These are phyloP conservation scores for Leucoraja erinaceus DNA, from an alignment of 2,113 vertebrate species.

Conservation along the genomic window DNA sequence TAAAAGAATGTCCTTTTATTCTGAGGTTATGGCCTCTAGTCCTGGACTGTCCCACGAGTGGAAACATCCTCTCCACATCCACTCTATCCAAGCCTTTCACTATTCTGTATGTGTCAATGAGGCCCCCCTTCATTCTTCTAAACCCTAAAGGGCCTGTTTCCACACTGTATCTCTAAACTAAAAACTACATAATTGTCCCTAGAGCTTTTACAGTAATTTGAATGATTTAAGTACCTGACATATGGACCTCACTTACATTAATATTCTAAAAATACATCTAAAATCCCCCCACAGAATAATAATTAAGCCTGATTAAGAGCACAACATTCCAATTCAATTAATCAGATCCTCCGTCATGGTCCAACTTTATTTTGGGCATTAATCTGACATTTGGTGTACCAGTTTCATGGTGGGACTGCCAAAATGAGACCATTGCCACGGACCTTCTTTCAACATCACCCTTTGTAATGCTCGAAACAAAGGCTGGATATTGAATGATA, in stretches of 20 bases:
- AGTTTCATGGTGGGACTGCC: not conserved
- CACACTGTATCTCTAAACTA: too few species aligned
- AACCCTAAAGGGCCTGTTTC: too few species aligned
- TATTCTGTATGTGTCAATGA: too few species aligned
- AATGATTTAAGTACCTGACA: not conserved
- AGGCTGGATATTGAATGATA: not conserved
- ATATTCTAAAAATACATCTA: conserved; percentile 3
- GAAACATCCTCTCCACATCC: too few species aligned
- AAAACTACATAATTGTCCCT: not conserved
- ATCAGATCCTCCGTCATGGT: not conserved
- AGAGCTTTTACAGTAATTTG: not conserved
- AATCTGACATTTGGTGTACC: not conserved
- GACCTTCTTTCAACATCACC: too few species aligned
- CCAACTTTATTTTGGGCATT: not conserved
- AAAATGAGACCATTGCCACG: not conserved
- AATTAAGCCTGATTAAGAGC: not conserved
- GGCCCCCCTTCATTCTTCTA: too few species aligned
- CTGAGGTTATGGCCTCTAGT: too few species aligned
- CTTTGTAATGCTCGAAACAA: not conserved
- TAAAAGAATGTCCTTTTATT: too few species aligned
- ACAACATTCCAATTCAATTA: not conserved
- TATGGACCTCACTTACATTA: not conserved
- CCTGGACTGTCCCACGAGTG: too few species aligned
- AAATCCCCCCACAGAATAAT: not conserved
- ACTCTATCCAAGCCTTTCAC: too few species aligned